Conservation (phyloP, 2,888 invertebrate species). For the Dryadula phaetusa region DNA sequence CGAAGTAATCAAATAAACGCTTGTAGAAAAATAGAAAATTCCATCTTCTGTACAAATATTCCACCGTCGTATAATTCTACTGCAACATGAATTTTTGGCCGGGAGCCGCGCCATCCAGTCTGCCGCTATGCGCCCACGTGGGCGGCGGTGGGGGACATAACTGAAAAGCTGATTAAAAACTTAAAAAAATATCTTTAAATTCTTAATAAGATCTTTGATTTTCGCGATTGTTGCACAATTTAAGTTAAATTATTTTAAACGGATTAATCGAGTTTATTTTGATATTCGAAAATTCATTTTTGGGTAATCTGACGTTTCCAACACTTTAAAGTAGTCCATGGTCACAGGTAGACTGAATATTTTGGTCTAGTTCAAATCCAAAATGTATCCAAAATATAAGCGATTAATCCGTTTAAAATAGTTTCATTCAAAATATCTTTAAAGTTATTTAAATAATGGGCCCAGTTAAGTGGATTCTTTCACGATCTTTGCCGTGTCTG, state of each 20-base stretch:
- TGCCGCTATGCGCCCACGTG: conserved; percentile 25
- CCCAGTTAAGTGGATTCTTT: neutral
- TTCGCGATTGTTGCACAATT: no score
- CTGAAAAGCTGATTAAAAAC: conserved; percentile 13
- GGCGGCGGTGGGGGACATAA: conserved; percentile 4
- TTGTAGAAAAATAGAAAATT: neutral
- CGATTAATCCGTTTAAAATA: no score
- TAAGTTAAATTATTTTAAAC: no score
- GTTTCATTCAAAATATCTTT: conserved; percentile 3
- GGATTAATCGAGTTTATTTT: no score
- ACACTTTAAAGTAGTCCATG: no score
- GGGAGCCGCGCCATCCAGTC: conserved; percentile 18
- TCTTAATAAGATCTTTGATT: no score
- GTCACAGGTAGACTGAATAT: no score
- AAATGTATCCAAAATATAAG: no score
- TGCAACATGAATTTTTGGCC: conserved; percentile 20
- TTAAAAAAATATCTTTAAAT: neutral
- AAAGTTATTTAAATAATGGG: neutral
- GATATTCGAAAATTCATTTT: no score
- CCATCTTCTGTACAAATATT: neutral
- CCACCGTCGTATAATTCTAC: neutral
- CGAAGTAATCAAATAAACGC: no score
- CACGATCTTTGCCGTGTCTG: neutral
- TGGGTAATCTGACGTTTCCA: no score
- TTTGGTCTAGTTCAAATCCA: no score